Conservation (phyloP, 2,888 invertebrate genomes). For the Lasioglossum marginatum region DNA sequence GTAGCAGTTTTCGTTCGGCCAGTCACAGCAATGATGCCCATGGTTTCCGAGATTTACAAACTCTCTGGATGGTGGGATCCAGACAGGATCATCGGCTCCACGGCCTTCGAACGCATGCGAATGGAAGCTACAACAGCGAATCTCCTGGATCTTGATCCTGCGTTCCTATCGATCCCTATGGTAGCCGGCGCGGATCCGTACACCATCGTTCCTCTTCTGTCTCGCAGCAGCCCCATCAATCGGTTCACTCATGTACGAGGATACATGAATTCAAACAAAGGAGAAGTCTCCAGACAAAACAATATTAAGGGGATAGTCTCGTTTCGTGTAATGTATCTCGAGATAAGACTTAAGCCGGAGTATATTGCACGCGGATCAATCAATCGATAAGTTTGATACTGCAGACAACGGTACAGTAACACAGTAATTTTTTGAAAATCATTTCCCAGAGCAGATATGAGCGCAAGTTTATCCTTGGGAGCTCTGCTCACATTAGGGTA, state of each 20-base stretch:
- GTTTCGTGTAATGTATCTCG: neutral
- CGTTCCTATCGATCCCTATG: conserved; percentile 76
- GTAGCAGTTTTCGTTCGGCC: conserved; percentile 78
- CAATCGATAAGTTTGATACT: neutral
- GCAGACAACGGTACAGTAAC: neutral
- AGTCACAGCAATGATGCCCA: conserved; percentile 77
- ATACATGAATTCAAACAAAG: neutral
- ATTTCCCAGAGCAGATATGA: neutral
- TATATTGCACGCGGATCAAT: neutral
- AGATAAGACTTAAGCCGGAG: conserved; percentile 9
- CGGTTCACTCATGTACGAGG: conserved; percentile 71
- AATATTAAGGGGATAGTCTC: neutral
- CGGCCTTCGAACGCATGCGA: conserved; percentile 75
- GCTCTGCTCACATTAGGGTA: neutral
- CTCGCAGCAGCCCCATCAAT: conserved; percentile 72
- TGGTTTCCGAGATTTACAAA: conserved; percentile 78
- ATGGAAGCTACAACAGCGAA: conserved; percentile 76
- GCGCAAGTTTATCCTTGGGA: neutral
- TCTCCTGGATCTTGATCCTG: conserved; percentile 76
- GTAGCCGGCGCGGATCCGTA: conserved; percentile 78
- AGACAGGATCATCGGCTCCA: conserved; percentile 78
- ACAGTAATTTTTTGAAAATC: neutral
- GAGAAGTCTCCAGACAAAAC: neutral
- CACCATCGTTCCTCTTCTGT: conserved; percentile 78
- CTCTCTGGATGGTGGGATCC: conserved; percentile 74